Conservation (phyloP, 2,888 invertebrate genomes). For the Machimus atricapillus region DNA sequence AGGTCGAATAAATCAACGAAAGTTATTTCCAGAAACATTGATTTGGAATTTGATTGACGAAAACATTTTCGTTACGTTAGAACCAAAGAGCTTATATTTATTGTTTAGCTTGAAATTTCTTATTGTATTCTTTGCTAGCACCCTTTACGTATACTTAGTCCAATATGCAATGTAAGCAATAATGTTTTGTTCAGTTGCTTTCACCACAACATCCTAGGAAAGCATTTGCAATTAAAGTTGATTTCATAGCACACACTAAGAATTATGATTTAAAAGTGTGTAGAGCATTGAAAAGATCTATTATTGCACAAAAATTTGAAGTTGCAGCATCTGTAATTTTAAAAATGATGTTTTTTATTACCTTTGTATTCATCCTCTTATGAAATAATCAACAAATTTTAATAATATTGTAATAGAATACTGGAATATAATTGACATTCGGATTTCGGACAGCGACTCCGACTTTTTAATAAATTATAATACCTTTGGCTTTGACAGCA, state of each 20-base stretch:
- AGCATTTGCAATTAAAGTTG: not conserved
- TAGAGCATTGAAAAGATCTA: not conserved
- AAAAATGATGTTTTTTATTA: no score
- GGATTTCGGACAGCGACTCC: not conserved
- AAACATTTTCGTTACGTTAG: not conserved
- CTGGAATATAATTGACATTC: not conserved
- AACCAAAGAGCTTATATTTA: no score
- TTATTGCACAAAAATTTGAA: not conserved
- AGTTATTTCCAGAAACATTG: constrained; percentile 16
- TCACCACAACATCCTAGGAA: not conserved
- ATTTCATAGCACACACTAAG: not conserved
- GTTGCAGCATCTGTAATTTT: no score
- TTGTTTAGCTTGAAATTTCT: no score
- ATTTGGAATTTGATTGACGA: not conserved
- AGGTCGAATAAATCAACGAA: not conserved
- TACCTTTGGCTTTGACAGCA: not conserved
- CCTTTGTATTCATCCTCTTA: not conserved
- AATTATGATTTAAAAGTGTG: not conserved
- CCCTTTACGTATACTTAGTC: not conserved
- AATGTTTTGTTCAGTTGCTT: not conserved
- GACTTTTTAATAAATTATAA: not conserved
- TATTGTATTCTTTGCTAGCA: no score
- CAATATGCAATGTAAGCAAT: not conserved
- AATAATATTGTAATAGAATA: not conserved
- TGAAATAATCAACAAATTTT: not conserved